A percentile compares a stretch with the other conserved stretches of the same genome.
These are phyloP conservation scores for Henricia sp. DNA, from an alignment of 53 echinoderm and acorn worm species.

Conservation along the genomic window DNA sequence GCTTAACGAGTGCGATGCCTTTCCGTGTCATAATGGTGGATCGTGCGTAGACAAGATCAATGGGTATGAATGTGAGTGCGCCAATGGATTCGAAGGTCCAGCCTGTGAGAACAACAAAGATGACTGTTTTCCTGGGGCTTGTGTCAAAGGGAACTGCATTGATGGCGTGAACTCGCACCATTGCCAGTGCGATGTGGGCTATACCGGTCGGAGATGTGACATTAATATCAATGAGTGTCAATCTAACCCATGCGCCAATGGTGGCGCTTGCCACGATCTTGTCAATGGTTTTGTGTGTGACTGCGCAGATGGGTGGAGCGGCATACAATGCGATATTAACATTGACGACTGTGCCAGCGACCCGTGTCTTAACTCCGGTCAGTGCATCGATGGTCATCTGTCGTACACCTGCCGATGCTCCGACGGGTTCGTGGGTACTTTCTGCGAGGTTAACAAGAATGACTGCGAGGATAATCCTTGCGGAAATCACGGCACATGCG, in stretches of 20 bases:
- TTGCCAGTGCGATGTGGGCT: conserved; percentile 49
- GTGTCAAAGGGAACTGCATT: conserved; percentile 53
- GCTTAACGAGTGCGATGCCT: conserved; percentile 36
- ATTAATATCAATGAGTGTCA: conserved; percentile 31
- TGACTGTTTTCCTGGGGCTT: conserved; percentile 55
- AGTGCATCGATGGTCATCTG: conserved; percentile 51
- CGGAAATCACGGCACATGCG: conserved; percentile 45
- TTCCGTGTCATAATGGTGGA: conserved; percentile 17
- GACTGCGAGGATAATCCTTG: conserved; percentile 56
- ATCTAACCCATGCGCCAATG: conserved; percentile 40
- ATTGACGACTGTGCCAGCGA: conserved; percentile 64
- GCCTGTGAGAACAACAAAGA: conserved; percentile 35
- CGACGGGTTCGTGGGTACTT: conserved; percentile 15
- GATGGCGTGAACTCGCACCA: conserved; percentile 28
- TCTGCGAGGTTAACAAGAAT: conserved; percentile 40
- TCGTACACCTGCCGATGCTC: conserved; percentile 42
- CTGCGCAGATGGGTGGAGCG: conserved; percentile 50
- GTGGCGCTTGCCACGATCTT: conserved; percentile 36
- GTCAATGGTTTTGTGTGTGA: conserved; percentile 23
- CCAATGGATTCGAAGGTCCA: conserved; percentile 44
- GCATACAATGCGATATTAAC: conserved; percentile 46
- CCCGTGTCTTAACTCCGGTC: conserved; percentile 45
- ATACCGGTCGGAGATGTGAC: conserved; percentile 48
- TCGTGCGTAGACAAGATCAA: conserved; percentile 44
- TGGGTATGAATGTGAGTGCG: conserved; percentile 40